Conservation (phyloP, 2,888 invertebrate species). For the Nematopogon swammerdamellus region DNA sequence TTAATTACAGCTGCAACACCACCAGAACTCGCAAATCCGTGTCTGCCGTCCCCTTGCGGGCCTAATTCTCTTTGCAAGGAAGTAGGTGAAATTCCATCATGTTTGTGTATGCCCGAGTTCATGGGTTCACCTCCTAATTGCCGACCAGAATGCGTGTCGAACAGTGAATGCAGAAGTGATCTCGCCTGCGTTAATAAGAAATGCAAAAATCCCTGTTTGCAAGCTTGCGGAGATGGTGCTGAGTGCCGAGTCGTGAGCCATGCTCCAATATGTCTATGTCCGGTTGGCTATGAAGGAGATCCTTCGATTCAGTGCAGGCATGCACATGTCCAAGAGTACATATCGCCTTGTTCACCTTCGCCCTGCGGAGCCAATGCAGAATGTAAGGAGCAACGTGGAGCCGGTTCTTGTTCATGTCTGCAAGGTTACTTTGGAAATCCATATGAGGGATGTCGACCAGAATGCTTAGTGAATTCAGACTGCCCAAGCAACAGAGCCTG, state of each 20-base stretch:
- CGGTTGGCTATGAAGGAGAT: slow-evolving; percentile 68
- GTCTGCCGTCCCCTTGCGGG: slow-evolving; percentile 75
- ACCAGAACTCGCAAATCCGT: slow-evolving; percentile 51
- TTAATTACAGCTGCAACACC: slow-evolving; percentile 26
- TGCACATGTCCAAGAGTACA: slow-evolving; percentile 19
- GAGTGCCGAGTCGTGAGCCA: slow-evolving; percentile 75
- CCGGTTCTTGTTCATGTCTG: slow-evolving; percentile 67
- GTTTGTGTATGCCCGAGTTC: slow-evolving; percentile 66
- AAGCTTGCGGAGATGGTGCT: slow-evolving; percentile 71
- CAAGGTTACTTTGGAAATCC: slow-evolving; percentile 74
- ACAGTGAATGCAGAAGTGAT: slow-evolving; percentile 66
- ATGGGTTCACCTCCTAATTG: slow-evolving; percentile 70
- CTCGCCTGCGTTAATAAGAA: slow-evolving; percentile 73
- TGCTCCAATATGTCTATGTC: slow-evolving; percentile 69
- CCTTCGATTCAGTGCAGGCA: slow-evolving; percentile 64
- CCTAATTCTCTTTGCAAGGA: slow-evolving; percentile 64
- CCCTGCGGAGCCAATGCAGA: slow-evolving; percentile 64
- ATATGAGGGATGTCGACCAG: slow-evolving; percentile 73
- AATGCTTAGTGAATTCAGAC: slow-evolving; percentile 70
- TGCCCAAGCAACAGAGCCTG: slow-evolving; percentile 70
- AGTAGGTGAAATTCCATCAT: slow-evolving; percentile 60
- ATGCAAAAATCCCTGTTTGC: slow-evolving; percentile 72
- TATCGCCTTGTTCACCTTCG: slow-evolving; percentile 59
- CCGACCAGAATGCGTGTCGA: slow-evolving; percentile 69
- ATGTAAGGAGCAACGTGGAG: slow-evolving; percentile 55